These are phyloP conservation scores for Amphiprion percula DNA, from an alignment of 2,113 vertebrate genomes.

Conservation along the genomic window DNA sequence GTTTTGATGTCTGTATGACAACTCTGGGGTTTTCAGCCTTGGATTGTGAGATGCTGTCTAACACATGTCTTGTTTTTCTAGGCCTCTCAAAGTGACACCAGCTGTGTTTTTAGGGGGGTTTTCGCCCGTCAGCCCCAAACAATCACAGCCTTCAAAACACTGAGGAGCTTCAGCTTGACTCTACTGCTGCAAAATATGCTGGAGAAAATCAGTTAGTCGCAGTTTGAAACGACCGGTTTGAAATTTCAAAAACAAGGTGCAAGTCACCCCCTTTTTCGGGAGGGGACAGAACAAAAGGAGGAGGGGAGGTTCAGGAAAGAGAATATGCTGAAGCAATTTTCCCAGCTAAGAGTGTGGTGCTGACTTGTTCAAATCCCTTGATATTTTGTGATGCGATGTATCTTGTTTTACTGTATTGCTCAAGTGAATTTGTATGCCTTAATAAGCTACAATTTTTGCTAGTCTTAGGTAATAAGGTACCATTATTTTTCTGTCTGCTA, in stretches of 20 bases:
- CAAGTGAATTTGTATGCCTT: not conserved
- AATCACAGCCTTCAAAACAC: constrained; percentile 1
- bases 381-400: constrained; percentile 11
- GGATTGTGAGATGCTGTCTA: not conserved
- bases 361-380: not conserved
- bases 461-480: too few species aligned
- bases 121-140: constrained; percentile 3
- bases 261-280: not conserved
- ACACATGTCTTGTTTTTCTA: constrained; percentile 14
- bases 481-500: not conserved
- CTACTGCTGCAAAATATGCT: not conserved
- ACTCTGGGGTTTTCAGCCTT: not conserved
- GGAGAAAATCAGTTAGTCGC: not conserved
- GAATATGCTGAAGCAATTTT: not conserved
- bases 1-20: constrained; percentile 53
- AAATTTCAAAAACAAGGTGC: constrained; percentile 36
- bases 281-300: constrained; percentile 41
- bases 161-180: not conserved
- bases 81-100: constrained; percentile 55
- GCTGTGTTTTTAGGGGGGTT: constrained; percentile 5
- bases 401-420: constrained; percentile 28
- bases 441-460: not conserved
- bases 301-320: constrained; percentile 13
- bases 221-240: constrained; percentile 13
- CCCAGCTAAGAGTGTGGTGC: not conserved